phyloP scores from a whole-genome alignment of 2,797 vertebrate genomes.

The Poliocrania exsul region DNA sequence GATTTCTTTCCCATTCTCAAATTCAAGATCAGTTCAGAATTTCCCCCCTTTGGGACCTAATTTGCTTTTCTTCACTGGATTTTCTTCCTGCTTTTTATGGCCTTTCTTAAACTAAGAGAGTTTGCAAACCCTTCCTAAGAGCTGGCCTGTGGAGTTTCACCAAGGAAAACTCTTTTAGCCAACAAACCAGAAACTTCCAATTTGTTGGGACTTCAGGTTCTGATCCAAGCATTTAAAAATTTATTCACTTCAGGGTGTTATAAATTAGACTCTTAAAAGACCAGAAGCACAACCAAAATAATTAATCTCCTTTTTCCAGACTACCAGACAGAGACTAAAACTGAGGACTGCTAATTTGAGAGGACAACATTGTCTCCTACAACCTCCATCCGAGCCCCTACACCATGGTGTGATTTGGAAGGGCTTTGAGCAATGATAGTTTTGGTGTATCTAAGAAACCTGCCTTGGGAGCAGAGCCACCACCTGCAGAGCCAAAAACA shows the following conservation, averaged over 20 bases:
- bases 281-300: neutral
- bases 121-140: neutral
- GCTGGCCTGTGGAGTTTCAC: neutral
- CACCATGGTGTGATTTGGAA: neutral
- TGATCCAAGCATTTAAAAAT: neutral
- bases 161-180: neutral
- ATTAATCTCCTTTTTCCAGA: neutral
- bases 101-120: neutral
- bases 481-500: neutral
- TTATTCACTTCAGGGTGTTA: neutral
- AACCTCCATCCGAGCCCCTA: neutral
- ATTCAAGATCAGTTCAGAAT: neutral
- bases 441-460: accelerated
- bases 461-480: neutral
- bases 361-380: neutral
- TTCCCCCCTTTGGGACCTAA: neutral
- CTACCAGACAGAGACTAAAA: neutral
- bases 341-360: neutral
- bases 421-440: neutral
- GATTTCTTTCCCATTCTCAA: neutral
- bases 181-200: neutral
- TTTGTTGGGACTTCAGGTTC: neutral
- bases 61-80: neutral
- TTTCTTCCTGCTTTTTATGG: conserved; percentile 16
- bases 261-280: neutral